phyloP scores from a whole-genome alignment of 1,140 invertebrate genomes.

The Mamestra configurata region DNA sequence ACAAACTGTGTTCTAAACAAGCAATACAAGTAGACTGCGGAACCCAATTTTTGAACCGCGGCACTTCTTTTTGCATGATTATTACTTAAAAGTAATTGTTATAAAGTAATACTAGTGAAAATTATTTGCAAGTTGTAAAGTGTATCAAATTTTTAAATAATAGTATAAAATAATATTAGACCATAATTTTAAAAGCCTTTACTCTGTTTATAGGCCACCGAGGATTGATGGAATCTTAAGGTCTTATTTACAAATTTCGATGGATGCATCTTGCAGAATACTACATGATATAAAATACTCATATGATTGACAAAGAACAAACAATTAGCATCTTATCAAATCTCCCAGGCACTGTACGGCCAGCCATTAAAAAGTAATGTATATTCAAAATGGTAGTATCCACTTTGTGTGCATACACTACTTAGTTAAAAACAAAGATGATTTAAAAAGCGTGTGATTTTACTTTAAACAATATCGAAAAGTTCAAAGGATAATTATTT shows the following conservation, averaged over 20 bases:
- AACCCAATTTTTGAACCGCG: neutral
- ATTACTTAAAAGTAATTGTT: no score
- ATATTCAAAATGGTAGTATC: no score
- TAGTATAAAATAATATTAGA: constrained; percentile 7
- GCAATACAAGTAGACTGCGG: neutral
- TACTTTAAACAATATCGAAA: no score
- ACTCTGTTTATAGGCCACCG: neutral
- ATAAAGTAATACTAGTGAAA: neutral
- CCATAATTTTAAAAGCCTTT: neutral
- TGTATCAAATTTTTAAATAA: constrained; percentile 1
- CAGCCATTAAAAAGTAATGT: no score
- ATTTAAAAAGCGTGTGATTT: neutral
- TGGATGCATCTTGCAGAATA: neutral
- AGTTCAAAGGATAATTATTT: no score
- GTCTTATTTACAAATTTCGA: neutral
- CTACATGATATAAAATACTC: neutral
- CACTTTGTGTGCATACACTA: no score
- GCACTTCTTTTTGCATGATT: no score
- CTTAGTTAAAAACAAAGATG: no score
- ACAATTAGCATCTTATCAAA: no score
- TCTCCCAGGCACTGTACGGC: no score
- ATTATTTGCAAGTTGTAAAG: neutral
- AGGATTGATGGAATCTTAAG: neutral
- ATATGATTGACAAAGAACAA: no score
- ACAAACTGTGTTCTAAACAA: neutral